Evolutionary conservation across 37 sponge, comb jelly and placozoan species (phyloP), one percentile per base, ranked within the genome.

Genomic region (Geodia barretti): DNA sequence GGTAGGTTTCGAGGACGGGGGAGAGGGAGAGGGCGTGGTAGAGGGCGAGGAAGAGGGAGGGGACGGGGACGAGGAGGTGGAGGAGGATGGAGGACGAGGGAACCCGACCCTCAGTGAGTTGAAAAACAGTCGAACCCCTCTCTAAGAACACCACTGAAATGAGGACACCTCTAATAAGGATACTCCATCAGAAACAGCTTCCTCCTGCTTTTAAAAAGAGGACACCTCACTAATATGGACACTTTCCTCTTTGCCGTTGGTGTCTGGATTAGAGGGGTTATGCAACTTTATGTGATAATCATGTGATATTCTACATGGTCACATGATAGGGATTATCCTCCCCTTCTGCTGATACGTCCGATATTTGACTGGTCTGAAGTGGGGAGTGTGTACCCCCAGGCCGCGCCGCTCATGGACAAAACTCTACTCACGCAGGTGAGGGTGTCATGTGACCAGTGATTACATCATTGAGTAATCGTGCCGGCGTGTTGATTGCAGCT

Each of bases 341-440:
- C 61, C 0, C 78, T 77, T 17, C 80, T 54, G 7, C 26, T 88
- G 2, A 62, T 83, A 17, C 79, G 93, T 29, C 89, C 93, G 3
- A 92, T 92, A 74, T 92, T 92, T 77, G 93, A 92, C 65, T 92
- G 93, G 93, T 78, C 93, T 2, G 86, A 85, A 39, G 86, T 88
- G 21, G 68, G 54, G 0, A 82, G 81, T 23, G 21, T 62, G 23
- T 88, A 88, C 70, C 81, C 74, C 0, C 79, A 60, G n/a, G 86
- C 85, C 8, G 40, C 81, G 1, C 77, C 81, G 2, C 54, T 37
- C 28, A 41, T 73, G 47, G 88, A 92, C 54, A 61, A 61, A n/a
- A 64, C 77, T 0, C 72, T 79, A 4, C 82, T 89, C 1, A 41
- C 75, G 0, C 90, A 88, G 79, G 89, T 88, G 40, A 37, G 73